Percentiles rank a stretch among this genome's conserved stretches.
phyloP scores from a whole-genome alignment of 1,140 invertebrate species.

The Camponotus vicinus region DNA sequence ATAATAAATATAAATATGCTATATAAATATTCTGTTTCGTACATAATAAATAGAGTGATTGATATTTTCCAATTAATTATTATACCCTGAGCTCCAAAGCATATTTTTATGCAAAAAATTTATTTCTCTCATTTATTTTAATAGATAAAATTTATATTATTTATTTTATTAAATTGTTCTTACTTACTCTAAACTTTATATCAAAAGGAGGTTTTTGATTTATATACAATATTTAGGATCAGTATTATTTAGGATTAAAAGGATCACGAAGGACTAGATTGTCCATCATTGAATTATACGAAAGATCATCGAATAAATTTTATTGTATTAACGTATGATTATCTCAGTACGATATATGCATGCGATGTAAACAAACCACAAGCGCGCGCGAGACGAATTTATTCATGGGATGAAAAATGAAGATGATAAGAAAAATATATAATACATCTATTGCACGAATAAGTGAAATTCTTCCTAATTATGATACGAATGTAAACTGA shows the following conservation, averaged over 20 bases:
- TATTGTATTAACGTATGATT: slow-evolving; percentile 35
- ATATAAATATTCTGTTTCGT: no score
- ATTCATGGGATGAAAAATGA: background rate
- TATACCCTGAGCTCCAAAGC: background rate
- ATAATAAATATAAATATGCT: no score
- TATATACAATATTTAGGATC: background rate
- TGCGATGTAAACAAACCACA: background rate
- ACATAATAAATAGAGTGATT: no score
- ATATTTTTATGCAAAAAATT: no score
- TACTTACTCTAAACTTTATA: no score
- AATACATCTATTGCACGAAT: slow-evolving; percentile 29
- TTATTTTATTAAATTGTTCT: background rate
- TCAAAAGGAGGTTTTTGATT: no score
- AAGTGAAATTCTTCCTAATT: background rate
- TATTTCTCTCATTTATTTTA: background rate
- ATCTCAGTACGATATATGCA: slow-evolving; percentile 33
- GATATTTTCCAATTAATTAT: background rate
- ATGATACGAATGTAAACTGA: no score
- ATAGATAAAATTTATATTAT: background rate
- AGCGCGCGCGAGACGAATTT: slow-evolving; percentile 5
- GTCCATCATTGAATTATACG: background rate
- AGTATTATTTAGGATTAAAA: background rate
- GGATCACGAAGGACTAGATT: background rate
- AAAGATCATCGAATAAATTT: slow-evolving; percentile 19
- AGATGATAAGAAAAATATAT: slow-evolving; percentile 34